phyloP scores from a whole-genome alignment of 2,797 vertebrate species.

The Avahi laniger region DNA sequence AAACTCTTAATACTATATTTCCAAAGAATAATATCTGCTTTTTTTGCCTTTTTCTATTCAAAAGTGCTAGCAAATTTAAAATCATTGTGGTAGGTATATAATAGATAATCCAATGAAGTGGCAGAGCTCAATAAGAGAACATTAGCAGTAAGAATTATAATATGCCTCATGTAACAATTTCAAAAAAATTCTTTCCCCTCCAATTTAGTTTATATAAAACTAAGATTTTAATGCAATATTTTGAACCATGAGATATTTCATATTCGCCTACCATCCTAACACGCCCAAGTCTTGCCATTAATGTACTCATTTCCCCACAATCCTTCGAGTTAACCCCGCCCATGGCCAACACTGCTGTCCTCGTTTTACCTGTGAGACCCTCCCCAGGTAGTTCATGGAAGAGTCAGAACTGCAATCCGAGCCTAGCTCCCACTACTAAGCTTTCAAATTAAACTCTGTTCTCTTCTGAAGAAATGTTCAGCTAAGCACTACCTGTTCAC shows the following conservation, averaged over 20 bases:
- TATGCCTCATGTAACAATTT: background rate
- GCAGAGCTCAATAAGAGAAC: background rate
- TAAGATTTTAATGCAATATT: background rate
- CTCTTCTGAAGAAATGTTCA: background rate
- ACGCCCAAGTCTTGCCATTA: background rate
- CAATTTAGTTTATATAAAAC: background rate
- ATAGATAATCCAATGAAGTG: background rate
- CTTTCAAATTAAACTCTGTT: background rate
- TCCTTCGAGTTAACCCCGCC: background rate
- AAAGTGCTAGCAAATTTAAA: background rate
- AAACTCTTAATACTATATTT: background rate
- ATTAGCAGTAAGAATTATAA: background rate
- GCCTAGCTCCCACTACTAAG: background rate
- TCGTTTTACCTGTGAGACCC: background rate
- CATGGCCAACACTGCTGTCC: fast-evolving
- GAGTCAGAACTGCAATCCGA: background rate
- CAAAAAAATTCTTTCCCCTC: background rate
- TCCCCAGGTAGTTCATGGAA: background rate
- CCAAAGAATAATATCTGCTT: background rate
- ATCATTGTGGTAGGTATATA: background rate
- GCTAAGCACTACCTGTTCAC: background rate
- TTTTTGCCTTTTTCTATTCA: background rate
- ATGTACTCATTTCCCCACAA: background rate
- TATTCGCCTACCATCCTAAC: background rate
- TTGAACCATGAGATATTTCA: background rate